Evolutionary conservation across 1,140 invertebrate genomes (phyloP), one percentile per base, ranked within the genome.

Genomic region (Bombus soroeensis): DNA sequence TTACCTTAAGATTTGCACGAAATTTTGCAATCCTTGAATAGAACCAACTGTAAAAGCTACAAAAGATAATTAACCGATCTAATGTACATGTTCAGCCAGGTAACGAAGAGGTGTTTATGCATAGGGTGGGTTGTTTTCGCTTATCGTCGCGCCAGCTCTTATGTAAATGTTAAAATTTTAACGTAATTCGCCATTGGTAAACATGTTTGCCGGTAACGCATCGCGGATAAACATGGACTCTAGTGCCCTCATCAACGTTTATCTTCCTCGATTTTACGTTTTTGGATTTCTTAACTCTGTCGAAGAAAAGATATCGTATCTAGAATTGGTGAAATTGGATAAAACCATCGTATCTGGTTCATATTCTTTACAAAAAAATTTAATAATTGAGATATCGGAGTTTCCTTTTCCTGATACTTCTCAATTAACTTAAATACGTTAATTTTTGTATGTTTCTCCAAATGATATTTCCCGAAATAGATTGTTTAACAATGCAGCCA

Each of bases 101-200:
- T 41, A 72, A 72, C 39, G 39, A 72, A 18, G 25, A 70, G 25
- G 3, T 28, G 22, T 37, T 37, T 66, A 18, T 25, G 25, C 34
- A 68, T 3, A 25, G 18, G 8, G 12, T 15, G n/a, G 66, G 18
- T 18, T 18, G 37, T 39, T 43, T 8, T n/a, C 28, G 39, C 28
- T 72, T 70, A 70, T 70, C 68, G 8, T 72, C 37, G 37, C 25
- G 2, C 5, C 39, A n/a, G 13, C 3, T 76, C 39, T 47, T 47
- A 32, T 28, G 32, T 18, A 66, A 66, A 76, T 47, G 59, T 76
- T 66, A 22, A 53, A 83, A 66, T 83, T 83, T 83, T 25, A 53
- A 62, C 57, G 72, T 37, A 43, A 75, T 68, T 5, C 47, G 28
- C 32, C 15, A 47, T 25, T 28, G 41, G 28, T 78, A 83, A 84